phyloP scores from a whole-genome alignment of 2,797 vertebrate genomes.

The Pipistrellus pipistrellus region DNA sequence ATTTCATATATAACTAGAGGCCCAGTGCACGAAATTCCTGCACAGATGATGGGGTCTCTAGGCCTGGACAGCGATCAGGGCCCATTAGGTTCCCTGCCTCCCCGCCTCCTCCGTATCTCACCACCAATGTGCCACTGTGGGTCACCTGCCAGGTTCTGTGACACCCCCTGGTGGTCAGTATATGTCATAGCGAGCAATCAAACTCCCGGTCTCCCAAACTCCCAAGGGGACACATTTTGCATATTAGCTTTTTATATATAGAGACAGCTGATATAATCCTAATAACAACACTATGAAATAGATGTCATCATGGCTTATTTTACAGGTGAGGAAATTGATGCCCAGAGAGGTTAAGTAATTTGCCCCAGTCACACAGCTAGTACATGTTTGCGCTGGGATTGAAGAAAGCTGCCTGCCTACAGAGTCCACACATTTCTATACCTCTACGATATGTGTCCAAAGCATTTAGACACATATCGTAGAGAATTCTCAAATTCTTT shows the following conservation, averaged over 20 bases:
- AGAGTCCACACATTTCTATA: background rate
- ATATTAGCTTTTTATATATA: too few species aligned
- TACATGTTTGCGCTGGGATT: background rate
- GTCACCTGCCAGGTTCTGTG: too few species aligned
- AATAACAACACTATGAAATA: background rate
- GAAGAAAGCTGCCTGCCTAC: background rate
- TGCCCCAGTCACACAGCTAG: background rate
- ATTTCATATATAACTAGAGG: background rate
- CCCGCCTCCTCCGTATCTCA: too few species aligned
- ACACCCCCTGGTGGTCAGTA: too few species aligned
- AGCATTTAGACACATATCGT: background rate
- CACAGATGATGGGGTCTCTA: too few species aligned
- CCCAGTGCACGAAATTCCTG: too few species aligned
- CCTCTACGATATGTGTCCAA: background rate
- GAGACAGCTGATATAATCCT: background rate
- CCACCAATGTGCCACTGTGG: too few species aligned
- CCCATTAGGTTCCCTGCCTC: too few species aligned
- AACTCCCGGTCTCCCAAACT: too few species aligned
- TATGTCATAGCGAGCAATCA: too few species aligned
- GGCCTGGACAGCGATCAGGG: too few species aligned
- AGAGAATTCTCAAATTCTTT: slow-evolving; percentile 1
- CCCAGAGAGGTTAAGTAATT: background rate
- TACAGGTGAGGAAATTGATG: background rate
- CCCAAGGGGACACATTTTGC: too few species aligned
- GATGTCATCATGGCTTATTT: background rate